Conservation (phyloP, 2,113 vertebrate species). For the Daboia siamensis region DNA sequence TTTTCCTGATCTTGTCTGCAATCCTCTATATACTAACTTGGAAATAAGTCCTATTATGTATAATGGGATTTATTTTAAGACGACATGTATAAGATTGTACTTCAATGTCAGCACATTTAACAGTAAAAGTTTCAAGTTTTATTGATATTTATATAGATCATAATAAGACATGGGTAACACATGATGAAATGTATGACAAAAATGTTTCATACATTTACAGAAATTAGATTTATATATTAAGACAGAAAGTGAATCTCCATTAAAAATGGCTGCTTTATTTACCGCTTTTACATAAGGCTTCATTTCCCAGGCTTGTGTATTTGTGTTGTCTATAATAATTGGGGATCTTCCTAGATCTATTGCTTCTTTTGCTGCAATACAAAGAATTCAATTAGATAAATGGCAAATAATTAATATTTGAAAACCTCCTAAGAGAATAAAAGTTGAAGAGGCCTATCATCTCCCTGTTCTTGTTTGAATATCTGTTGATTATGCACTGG, state of each 20-base stretch:
- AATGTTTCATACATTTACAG: constrained; percentile 11
- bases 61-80: not conserved
- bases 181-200: not conserved
- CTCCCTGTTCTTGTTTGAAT: not conserved
- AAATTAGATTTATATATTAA: not conserved
- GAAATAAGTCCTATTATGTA: not conserved
- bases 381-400: constrained; percentile 28
- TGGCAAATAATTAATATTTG: constrained; percentile 6
- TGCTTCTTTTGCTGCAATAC: constrained; percentile 81
- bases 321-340: constrained; percentile 96
- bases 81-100: not conserved
- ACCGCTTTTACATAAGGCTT: constrained; percentile 93
- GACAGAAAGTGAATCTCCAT: rapidly evolving
- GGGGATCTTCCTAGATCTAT: constrained; percentile 83
- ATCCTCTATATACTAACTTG: not conserved
- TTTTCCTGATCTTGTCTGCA: too few relatives aligned
- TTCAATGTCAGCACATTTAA: not conserved
- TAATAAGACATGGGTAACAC: not conserved
- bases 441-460: not conserved
- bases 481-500: not conserved
- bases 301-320: constrained; percentile 96
- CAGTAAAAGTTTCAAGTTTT: not conserved
- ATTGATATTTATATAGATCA: constrained; percentile 1
- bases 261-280: constrained; percentile 47
- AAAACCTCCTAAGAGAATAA: not conserved